phyloP scores from a whole-genome alignment of 2,888 invertebrate genomes.

The Cordilura impudica region DNA sequence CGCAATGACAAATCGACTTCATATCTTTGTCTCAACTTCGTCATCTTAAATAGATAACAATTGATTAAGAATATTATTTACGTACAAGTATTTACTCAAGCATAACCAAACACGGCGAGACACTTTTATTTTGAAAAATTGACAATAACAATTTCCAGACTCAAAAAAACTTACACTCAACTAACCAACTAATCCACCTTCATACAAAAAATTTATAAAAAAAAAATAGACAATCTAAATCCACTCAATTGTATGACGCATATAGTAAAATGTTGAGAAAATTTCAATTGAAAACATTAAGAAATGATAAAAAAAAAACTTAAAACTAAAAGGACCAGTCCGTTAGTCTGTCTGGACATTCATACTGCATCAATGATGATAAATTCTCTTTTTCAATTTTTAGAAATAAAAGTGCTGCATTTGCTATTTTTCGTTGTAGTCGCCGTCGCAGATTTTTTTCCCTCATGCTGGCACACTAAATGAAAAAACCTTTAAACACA shows the following conservation, averaged over 20 bases:
- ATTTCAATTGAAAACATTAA: slow-evolving; percentile 50
- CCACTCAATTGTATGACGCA: slow-evolving; percentile 46
- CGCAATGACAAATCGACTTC: too few species aligned
- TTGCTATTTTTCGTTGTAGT: slow-evolving; percentile 36
- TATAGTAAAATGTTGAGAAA: slow-evolving; percentile 45
- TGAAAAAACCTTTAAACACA: slow-evolving; percentile 33
- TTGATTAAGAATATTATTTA: neutral
- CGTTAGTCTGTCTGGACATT: slow-evolving; percentile 36
- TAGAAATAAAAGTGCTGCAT: slow-evolving; percentile 32
- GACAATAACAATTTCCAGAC: slow-evolving; percentile 10
- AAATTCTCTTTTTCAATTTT: slow-evolving; percentile 52
- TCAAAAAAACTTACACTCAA: slow-evolving; percentile 11
- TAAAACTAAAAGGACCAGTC: slow-evolving; percentile 28
- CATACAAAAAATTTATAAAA: neutral
- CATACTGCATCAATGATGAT: slow-evolving; percentile 51
- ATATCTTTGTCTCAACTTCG: too few species aligned
- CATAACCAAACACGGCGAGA: neutral
- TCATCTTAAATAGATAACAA: too few species aligned
- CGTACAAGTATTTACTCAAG: slow-evolving; percentile 11
- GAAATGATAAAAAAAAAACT: slow-evolving; percentile 27
- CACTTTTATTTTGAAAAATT: neutral
- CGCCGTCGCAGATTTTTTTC: slow-evolving; percentile 18
- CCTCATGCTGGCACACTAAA: slow-evolving; percentile 20
- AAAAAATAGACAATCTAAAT: slow-evolving; percentile 32
- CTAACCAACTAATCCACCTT: slow-evolving; percentile 55